Conservation (phyloP, 1,140 invertebrate genomes). For the Thaumetopoea pityocampa region DNA sequence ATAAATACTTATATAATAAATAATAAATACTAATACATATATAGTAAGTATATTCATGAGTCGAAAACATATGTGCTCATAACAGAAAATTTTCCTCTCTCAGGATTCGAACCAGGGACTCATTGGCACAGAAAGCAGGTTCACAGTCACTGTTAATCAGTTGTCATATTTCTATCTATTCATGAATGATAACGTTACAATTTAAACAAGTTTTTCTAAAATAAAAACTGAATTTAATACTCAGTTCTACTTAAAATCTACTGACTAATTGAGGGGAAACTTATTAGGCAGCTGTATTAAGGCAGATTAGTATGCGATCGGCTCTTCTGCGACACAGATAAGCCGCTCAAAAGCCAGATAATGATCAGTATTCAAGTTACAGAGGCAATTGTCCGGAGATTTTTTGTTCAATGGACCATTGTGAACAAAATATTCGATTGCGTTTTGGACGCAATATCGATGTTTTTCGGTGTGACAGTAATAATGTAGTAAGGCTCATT, state of each 20-base stretch:
- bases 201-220: slow-evolving; percentile 3
- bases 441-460: slow-evolving; percentile 57
- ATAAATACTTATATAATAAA: too few species aligned
- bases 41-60: too few species aligned
- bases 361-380: slow-evolving; percentile 70
- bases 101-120: too few species aligned
- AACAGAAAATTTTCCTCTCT: too few species aligned
- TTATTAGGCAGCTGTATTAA: slow-evolving; percentile 40
- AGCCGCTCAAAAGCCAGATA: slow-evolving; percentile 52
- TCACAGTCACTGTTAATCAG: too few species aligned
- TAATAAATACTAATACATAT: too few species aligned
- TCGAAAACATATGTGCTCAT: too few species aligned
- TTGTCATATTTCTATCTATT: too few species aligned
- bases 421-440: slow-evolving; percentile 58
- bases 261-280: slow-evolving; percentile 49
- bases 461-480: slow-evolving; percentile 45
- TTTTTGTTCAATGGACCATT: slow-evolving; percentile 41
- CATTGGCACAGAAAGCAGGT: too few species aligned
- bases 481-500: too few species aligned
- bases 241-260: slow-evolving; percentile 12
- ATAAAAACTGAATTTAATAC: slow-evolving; percentile 6
- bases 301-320: slow-evolving; percentile 41
- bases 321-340: slow-evolving; percentile 50
- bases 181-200: too few species aligned
- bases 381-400: slow-evolving; percentile 51